Evolutionary conservation across 2,113 vertebrate genomes (phyloP).

Genomic region (Nannospalax galili): DNA sequence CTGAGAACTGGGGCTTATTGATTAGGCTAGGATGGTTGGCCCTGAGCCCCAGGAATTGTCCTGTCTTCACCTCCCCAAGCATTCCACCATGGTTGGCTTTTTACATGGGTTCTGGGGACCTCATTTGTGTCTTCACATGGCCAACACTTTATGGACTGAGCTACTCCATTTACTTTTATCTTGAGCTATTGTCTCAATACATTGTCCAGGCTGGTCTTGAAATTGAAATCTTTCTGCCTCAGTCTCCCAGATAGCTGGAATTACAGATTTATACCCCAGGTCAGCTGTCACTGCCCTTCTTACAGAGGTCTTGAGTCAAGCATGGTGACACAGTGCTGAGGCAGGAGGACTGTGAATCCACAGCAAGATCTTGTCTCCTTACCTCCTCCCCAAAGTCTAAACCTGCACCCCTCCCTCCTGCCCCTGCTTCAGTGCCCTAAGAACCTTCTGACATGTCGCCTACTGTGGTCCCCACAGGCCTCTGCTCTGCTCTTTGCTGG

Average conservation of each 20-base stretch:
- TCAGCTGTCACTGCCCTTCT: background rate
- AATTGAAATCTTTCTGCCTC: background rate
- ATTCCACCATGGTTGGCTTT: background rate
- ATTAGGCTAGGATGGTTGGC: background rate
- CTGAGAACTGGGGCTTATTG: background rate
- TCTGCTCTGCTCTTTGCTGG: background rate
- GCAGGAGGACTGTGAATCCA: background rate
- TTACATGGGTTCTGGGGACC: background rate
- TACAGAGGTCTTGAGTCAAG: background rate
- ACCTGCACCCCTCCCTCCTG: background rate
- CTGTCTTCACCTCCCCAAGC: background rate
- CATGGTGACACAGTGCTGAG: background rate
- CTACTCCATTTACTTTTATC: background rate
- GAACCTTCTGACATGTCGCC: background rate
- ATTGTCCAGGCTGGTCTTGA: background rate
- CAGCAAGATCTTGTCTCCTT: background rate
- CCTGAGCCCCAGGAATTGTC: background rate
- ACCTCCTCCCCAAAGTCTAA: background rate
- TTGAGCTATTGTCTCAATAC: background rate
- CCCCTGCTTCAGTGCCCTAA: background rate
- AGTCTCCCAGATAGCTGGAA: background rate
- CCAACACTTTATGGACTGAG: background rate
- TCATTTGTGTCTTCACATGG: background rate
- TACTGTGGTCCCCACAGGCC: background rate
- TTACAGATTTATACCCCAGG: background rate